These are phyloP conservation scores for Pterocles orientalis DNA, from an alignment of 2,113 vertebrate genomes.

Conservation along the genomic window DNA sequence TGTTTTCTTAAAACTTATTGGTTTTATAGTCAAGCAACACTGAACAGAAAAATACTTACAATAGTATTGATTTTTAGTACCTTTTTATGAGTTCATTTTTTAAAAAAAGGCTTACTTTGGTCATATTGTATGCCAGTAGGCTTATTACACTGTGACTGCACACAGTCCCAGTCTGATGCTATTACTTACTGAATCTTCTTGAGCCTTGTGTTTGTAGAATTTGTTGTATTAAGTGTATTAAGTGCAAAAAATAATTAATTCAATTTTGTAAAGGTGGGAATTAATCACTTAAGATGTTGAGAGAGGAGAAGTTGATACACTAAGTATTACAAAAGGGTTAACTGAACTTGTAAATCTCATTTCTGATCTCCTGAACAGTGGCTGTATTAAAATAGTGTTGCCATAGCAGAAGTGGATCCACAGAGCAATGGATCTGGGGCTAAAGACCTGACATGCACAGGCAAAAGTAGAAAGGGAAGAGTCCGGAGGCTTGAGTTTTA, in stretches of 20 bases:
- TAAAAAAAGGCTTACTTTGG: not conserved
- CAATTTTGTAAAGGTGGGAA: not conserved
- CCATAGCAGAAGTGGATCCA: not conserved
- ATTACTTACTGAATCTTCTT: not conserved
- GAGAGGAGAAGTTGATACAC: not conserved
- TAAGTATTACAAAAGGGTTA: not conserved
- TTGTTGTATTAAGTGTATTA: not conserved
- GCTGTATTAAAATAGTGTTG: not conserved
- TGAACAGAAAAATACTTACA: not conserved
- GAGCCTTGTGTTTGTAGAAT: not conserved
- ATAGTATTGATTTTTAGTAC: not conserved
- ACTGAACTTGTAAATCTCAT: not conserved
- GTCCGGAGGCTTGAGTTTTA: not conserved
- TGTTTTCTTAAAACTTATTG: not conserved
- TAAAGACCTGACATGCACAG: not conserved
- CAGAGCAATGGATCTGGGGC: not conserved
- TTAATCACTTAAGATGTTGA: not conserved
- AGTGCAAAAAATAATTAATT: not conserved
- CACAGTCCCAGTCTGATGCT: not conserved
- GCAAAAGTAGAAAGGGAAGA: not conserved
- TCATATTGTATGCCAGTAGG: not conserved
- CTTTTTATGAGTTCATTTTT: not conserved
- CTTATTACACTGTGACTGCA: not conserved
- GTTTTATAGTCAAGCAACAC: not conserved
- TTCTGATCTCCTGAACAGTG: not conserved